phyloP scores from a whole-genome alignment of 2,113 vertebrate genomes.

The Hemiscyllium ocellatum region DNA sequence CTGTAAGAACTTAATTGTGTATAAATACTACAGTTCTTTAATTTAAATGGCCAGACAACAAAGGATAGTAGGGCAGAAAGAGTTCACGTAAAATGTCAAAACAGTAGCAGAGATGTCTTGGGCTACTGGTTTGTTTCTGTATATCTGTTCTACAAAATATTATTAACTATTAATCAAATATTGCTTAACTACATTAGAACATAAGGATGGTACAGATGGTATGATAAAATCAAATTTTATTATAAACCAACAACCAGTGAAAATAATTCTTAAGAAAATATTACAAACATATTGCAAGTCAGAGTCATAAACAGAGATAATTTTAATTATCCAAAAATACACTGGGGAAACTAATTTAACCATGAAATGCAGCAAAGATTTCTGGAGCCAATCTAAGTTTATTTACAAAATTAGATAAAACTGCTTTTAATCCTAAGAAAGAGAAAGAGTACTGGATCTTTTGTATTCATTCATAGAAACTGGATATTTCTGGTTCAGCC shows the following conservation, averaged over 20 bases:
- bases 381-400: background rate
- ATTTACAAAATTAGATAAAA: background rate
- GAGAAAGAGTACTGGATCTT: background rate
- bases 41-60: too few relatives aligned
- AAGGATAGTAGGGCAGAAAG: too few relatives aligned
- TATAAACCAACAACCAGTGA: background rate
- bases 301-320: background rate
- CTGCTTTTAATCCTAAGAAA: background rate
- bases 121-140: background rate
- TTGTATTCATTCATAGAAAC: too few relatives aligned
- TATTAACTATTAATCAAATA: background rate
- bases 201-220: background rate
- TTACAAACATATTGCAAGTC: background rate
- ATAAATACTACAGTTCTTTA: too few relatives aligned
- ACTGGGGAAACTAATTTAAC: background rate
- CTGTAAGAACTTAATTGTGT: too few relatives aligned
- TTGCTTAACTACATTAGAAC: background rate
- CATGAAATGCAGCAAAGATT: background rate
- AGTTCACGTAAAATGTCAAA: background rate
- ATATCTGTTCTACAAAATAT: background rate
- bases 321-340: background rate
- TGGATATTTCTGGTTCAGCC: too few relatives aligned
- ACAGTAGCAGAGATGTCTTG: background rate
- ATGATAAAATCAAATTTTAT: background rate
- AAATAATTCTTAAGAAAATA: background rate